Conservation (phyloP, 1,140 invertebrate species). For the Lepidostoma basale region DNA sequence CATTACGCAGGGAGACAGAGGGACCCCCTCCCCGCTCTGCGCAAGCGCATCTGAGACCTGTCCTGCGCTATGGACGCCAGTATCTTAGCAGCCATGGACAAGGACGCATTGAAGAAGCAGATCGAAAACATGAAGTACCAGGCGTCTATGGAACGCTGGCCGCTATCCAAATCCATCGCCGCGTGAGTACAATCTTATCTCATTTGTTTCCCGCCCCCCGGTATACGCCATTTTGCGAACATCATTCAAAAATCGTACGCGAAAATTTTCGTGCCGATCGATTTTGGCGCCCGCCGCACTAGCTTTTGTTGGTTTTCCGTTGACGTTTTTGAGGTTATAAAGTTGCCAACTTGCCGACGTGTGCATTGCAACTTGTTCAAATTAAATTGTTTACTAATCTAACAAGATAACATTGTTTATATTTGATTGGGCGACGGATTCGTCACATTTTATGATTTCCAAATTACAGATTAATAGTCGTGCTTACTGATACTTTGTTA, state of each 20-base stretch:
- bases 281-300: slow-evolving; percentile 8
- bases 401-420: too few relatives aligned
- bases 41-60: slow-evolving; percentile 50
- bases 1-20: slow-evolving; percentile 9
- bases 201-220: neutral
- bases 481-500: too few relatives aligned
- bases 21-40: neutral
- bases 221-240: neutral
- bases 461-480: too few relatives aligned
- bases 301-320: neutral
- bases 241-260: neutral
- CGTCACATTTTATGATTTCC: too few relatives aligned
- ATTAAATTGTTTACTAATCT: too few relatives aligned
- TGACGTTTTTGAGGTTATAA: slow-evolving; percentile 27
- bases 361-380: neutral
- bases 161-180: slow-evolving; percentile 89
- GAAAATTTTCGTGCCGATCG: slow-evolving; percentile 3
- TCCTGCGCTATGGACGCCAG: slow-evolving; percentile 82
- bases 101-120: slow-evolving; percentile 95
- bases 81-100: slow-evolving; percentile 93
- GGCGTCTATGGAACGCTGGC: slow-evolving; percentile 94
- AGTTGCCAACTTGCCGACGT: neutral
- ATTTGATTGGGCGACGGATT: too few relatives aligned
- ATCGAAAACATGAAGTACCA: slow-evolving; percentile 97
- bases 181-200: slow-evolving; percentile 77